Evolutionary conservation across 2,797 vertebrate genomes (phyloP).

Genomic region (Paratrypauchen microcephalus): DNA sequence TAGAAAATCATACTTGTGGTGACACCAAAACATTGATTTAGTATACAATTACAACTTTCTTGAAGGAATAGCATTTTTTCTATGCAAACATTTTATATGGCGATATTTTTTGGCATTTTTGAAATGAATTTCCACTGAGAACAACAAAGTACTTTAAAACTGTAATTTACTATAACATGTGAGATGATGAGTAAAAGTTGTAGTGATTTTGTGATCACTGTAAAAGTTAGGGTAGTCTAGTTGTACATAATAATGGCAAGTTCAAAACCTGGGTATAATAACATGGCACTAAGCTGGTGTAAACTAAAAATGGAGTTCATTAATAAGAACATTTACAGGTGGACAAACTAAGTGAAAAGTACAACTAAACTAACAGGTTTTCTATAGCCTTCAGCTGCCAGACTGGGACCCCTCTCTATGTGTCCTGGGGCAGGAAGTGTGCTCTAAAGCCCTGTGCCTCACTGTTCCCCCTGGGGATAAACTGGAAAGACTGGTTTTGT

Average conservation of each 20-base stretch:
- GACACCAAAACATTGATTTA: conserved; percentile 12
- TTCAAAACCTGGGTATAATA: too few relatives aligned
- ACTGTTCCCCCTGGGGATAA: conserved; percentile 41
- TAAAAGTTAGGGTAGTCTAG: conserved; percentile 12
- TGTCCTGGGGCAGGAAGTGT: conserved; percentile 21
- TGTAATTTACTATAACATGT: conserved; percentile 42
- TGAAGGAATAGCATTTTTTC: conserved; percentile 21
- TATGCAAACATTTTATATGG: conserved; percentile 11
- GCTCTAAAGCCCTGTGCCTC: conserved; percentile 14
- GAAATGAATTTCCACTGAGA: conserved; percentile 28
- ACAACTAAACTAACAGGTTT: not conserved
- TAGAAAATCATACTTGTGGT: conserved; percentile 8
- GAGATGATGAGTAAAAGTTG: conserved; percentile 50
- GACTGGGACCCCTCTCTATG: conserved; percentile 17
- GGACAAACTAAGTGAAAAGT: not conserved
- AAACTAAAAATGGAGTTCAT: not conserved
- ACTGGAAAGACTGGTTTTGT: conserved; percentile 71
- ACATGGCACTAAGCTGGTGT: too few relatives aligned
- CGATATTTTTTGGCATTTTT: conserved; percentile 18
- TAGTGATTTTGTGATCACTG: not conserved
- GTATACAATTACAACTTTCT: not conserved
- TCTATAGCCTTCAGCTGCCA: not conserved
- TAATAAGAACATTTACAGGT: not conserved
- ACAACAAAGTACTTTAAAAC: conserved; percentile 18
- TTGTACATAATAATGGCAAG: too few relatives aligned